Evolutionary conservation across 2,888 invertebrate species (phyloP), one percentile per base, ranked within the genome.

Genomic region (Pantelozetes paolii): DNA sequence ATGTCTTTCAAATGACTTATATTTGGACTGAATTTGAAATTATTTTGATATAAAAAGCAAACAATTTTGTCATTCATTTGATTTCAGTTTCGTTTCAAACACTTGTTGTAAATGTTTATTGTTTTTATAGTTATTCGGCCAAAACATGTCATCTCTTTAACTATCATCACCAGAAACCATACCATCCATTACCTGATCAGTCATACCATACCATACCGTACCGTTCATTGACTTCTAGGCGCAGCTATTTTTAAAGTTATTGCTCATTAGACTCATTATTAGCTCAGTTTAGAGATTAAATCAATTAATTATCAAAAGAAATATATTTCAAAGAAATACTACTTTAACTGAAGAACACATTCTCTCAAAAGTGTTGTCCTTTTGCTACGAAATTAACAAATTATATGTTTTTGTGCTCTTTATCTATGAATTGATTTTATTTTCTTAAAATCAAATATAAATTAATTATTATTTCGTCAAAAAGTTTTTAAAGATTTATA

Each of bases 221-320:
- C 32, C 64, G n/a, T 6, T 36, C 20, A 57, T 36, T 20, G 11
- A 36, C 64, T 64, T 64, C 64, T 64, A 64, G 64, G 30, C 32
- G 64, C 64, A 64, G 64, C 64, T 64, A 64, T 64, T 64, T 64
- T 64, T n/a, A n/a, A n/a, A n/a, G n/a, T n/a, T 64, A 36, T 36
- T 36, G 36, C 36, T 36, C 64, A 64, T 64, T 57, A 50, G 50
- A 50, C 20, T 50, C 50, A 50, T n/a, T 18, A n/a, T n/a, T n/a
- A 50, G 50, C 50, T 50, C 50, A 50, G 13, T 45, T 50, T n/a
- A 5, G 15, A 18, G 20, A 20, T 50, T 20, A 50, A 50, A 50
- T 18, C 2, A n/a, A n/a, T n/a, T n/a, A 20, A 50, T 50, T 50
- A 50, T 50, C n/a, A 6, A 50, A 50, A 3, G 20, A 8, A 8